These are phyloP conservation scores for Orthosia cruda DNA, from an alignment of 2,888 invertebrate genomes.

Conservation along the genomic window DNA sequence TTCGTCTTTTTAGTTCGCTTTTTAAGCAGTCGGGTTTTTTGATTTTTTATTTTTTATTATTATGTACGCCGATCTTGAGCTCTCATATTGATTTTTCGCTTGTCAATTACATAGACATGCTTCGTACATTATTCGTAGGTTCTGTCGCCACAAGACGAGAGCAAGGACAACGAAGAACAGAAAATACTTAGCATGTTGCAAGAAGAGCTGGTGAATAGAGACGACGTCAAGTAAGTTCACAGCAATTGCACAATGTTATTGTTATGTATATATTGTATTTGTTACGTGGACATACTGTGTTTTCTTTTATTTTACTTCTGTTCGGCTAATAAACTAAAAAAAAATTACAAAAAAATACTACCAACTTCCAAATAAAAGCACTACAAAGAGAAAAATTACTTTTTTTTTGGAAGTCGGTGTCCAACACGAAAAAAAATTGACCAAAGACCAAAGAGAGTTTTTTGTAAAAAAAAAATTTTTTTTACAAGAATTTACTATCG, in stretches of 20 bases:
- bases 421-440: too few relatives aligned
- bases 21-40: too few relatives aligned
- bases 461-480: too few relatives aligned
- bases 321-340: background rate
- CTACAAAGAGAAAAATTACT: too few relatives aligned
- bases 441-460: too few relatives aligned
- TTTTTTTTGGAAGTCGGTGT: too few relatives aligned
- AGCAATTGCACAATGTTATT: conserved; percentile 62
- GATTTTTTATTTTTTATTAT: too few relatives aligned
- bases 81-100: conserved; percentile 81
- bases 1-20: too few relatives aligned
- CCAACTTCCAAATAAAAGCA: too few relatives aligned
- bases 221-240: conserved; percentile 94
- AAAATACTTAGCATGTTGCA: conserved; percentile 94
- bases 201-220: conserved; percentile 96
- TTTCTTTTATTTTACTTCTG: conserved; percentile 21
- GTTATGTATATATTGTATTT: conserved; percentile 34
- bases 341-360: too few relatives aligned
- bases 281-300: conserved; percentile 20
- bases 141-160: conserved; percentile 88
- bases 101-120: conserved; percentile 86
- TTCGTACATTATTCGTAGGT: conserved; percentile 89
- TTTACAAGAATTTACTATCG: too few relatives aligned
- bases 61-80: conserved; percentile 65
- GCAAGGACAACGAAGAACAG: conserved; percentile 93